Base-by-base conservation (phyloP, 2,888 invertebrate species). In the Yponomeuta evonymella region DNA sequence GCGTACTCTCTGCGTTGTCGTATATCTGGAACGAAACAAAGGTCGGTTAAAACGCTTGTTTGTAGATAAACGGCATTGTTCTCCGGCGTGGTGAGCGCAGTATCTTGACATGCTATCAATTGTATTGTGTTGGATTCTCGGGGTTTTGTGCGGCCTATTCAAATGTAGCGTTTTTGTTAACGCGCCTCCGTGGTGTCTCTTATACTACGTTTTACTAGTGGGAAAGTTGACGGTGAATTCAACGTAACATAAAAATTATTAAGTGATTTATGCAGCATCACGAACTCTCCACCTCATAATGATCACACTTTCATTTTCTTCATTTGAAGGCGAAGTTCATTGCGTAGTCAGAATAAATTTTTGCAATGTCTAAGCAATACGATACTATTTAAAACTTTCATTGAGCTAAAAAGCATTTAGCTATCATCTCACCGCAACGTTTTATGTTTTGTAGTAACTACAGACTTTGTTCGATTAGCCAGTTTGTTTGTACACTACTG, bases 1-100 rank as follows among this genome's bases (percentile, higher is more conserved):
- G 92, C 74, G 93, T 89, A 76, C 87, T 93, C 80, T 94, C 93
- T 79, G 92, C 82, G 70, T 89, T 83, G 73, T 92, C 92, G 74
- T 90, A 92, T 81, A 92, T 91, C 93, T 93, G 91, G 73, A 92
- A 71, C 48, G 48, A 68, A 36, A 69, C 69, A 69, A 69, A 69
- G 23, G 62, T 62, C 10, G 30, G 23, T 69, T 69, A 43, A 69
- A 68, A 51, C 23, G 48, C 68, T 51, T 43, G 29, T 48, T 48
- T 29, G 63, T 9, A 69, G 36, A 69, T 69, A 69, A 62, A 15
- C 33, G 36, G 36, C 69, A 69, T 69, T 69, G 69, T 69, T 69
- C 69, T 62, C 51, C 9, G 12, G 30, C 51, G 65, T 23, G 9
- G 62, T n/a, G 63, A 48, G 51, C 30, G 68, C 33, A 23, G 36